phyloP scores from a whole-genome alignment of 2,888 invertebrate genomes.

The Eubasilissa splendida region DNA sequence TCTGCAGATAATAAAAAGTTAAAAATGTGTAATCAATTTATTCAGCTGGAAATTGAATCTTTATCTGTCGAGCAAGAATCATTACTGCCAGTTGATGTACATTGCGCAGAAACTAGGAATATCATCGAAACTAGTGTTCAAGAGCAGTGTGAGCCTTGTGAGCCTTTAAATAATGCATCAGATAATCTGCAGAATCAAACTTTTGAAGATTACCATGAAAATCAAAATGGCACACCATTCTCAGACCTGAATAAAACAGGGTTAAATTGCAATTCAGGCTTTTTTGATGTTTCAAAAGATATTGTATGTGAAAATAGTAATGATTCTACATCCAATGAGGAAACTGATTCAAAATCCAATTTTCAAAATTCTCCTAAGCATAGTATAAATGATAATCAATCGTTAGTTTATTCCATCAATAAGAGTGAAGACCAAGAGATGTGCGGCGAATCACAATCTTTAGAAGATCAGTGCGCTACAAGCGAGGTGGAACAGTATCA shows the following conservation, averaged over 20 bases:
- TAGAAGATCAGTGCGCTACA: slow-evolving; percentile 21
- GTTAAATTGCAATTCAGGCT: slow-evolving; percentile 13
- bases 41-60: not conserved
- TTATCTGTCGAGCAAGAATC: not conserved
- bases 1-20: slow-evolving; percentile 39
- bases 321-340: slow-evolving; percentile 37
- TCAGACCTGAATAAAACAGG: slow-evolving; percentile 3
- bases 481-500: slow-evolving; percentile 43
- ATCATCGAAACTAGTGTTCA: not conserved
- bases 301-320: slow-evolving; percentile 33
- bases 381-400: slow-evolving; percentile 36
- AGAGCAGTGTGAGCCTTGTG: slow-evolving; percentile 4
- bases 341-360: slow-evolving; percentile 28
- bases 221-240: not conserved
- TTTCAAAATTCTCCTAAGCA: slow-evolving; percentile 10
- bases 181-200: not conserved
- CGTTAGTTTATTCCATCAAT: slow-evolving; percentile 10
- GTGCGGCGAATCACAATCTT: slow-evolving; percentile 4
- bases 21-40: slow-evolving; percentile 25
- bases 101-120: slow-evolving; percentile 11
- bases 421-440: slow-evolving; percentile 19
- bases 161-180: slow-evolving; percentile 21
- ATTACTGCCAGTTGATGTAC: not conserved
- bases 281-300: slow-evolving; percentile 19
- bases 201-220: slow-evolving; percentile 18